These are phyloP conservation scores for Siniperca undulata DNA, from an alignment of 2,797 vertebrate genomes.

Conservation along the genomic window DNA sequence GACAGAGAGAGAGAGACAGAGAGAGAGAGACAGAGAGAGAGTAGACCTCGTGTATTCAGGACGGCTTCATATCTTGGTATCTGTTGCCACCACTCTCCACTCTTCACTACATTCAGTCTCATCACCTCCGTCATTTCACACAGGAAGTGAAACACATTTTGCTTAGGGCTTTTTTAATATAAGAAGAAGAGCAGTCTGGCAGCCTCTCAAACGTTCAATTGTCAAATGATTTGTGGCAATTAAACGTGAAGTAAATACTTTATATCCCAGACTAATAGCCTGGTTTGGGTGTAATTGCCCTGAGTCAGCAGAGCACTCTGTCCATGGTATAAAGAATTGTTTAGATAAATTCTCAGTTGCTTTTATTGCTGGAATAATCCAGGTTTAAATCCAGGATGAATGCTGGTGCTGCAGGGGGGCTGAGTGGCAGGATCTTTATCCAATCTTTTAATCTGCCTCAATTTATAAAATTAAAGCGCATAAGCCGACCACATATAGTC, in stretches of 20 bases:
- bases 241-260: slow-evolving; percentile 63
- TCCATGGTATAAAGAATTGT: slow-evolving; percentile 41
- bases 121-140: slow-evolving; percentile 51
- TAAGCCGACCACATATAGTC: slow-evolving; percentile 58
- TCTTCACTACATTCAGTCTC: slow-evolving; percentile 45
- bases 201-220: slow-evolving; percentile 25
- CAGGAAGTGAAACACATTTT: slow-evolving; percentile 27
- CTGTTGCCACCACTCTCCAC: slow-evolving; percentile 56
- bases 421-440: slow-evolving; percentile 82
- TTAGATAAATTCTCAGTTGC: slow-evolving; percentile 47
- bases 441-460: slow-evolving; percentile 83
- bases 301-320: slow-evolving; percentile 59
- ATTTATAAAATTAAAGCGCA: slow-evolving; percentile 82
- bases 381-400: slow-evolving; percentile 73
- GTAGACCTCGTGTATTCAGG: slow-evolving; percentile 34
- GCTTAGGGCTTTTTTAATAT: not conserved
- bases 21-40: slow-evolving; percentile 24
- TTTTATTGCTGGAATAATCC: slow-evolving; percentile 80
- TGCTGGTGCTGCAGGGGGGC: slow-evolving; percentile 52
- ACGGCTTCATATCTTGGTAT: slow-evolving; percentile 57
- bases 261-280: slow-evolving; percentile 44
- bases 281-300: slow-evolving; percentile 60
- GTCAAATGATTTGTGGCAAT: slow-evolving; percentile 55
- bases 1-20: slow-evolving; percentile 21
- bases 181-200: slow-evolving; percentile 26